Evolutionary conservation across 2,797 vertebrate genomes (phyloP).

Genomic region (Cyprinodon diabolis): DNA sequence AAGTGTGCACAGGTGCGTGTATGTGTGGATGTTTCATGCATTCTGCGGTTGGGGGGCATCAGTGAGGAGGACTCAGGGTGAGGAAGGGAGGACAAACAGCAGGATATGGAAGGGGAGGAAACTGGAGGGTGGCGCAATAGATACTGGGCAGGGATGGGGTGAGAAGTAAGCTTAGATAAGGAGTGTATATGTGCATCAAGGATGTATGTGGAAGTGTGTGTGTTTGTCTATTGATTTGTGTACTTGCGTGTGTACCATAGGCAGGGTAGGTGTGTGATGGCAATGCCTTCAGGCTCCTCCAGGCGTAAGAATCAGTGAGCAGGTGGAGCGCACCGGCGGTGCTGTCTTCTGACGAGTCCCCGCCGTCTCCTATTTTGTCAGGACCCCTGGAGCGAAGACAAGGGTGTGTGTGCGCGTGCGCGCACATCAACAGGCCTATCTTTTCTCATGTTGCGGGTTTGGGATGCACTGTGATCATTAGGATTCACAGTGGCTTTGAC

Average conservation of each 20-base stretch:
- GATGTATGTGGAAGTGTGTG: constrained; percentile 54
- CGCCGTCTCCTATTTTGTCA: constrained; percentile 78
- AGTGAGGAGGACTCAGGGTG: constrained; percentile 12
- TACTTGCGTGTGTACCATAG: constrained; percentile 51
- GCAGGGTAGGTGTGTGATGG: constrained; percentile 69
- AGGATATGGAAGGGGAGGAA: constrained; percentile 56
- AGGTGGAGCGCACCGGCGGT: constrained; percentile 74
- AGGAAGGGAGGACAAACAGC: constrained; percentile 47
- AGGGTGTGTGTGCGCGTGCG: constrained; percentile 31
- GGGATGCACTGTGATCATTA: constrained; percentile 75
- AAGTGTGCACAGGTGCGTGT: constrained; percentile 43
- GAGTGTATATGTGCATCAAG: constrained; percentile 46
- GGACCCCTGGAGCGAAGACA: constrained; percentile 73
- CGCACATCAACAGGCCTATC: constrained; percentile 12
- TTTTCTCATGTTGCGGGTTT: constrained; percentile 37
- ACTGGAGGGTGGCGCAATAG: constrained; percentile 35
- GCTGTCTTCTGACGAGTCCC: constrained; percentile 78
- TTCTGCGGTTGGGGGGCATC: constrained; percentile 28
- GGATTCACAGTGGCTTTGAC: constrained; percentile 79
- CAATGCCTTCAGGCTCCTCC: constrained; percentile 75
- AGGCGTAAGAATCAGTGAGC: constrained; percentile 79
- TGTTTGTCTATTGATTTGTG: constrained; percentile 52
- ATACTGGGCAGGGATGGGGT: constrained; percentile 47
- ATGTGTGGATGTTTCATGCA: constrained; percentile 44
- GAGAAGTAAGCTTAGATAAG: constrained; percentile 53